Conservation (phyloP, 2,888 invertebrate species). For the Adelognathus sp. region DNA sequence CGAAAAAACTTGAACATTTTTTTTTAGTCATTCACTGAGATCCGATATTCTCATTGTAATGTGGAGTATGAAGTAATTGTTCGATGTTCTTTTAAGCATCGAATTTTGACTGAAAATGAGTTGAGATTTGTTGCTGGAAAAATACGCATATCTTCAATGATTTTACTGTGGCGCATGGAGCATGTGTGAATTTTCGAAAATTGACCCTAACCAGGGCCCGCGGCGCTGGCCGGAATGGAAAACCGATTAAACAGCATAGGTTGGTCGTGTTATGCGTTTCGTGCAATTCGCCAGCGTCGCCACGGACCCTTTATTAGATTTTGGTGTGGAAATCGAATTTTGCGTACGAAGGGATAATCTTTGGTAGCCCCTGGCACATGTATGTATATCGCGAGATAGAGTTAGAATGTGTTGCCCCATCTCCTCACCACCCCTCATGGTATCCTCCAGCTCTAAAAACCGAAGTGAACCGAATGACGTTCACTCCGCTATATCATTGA, state of each 20-base stretch:
- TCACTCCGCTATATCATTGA: not conserved
- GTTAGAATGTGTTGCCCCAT: slow-evolving; percentile 12
- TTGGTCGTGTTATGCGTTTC: slow-evolving; percentile 36
- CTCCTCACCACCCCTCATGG: not conserved
- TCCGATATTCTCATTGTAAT: not conserved
- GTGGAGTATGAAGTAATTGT: not conserved
- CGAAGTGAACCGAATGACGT: not conserved
- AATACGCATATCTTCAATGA: not conserved
- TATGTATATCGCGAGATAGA: slow-evolving; percentile 5
- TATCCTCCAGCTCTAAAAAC: not conserved
- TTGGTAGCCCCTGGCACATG: slow-evolving; percentile 70
- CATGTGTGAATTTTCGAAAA: slow-evolving; percentile 22
- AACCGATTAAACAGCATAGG: slow-evolving; percentile 73
- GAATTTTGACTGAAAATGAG: not conserved
- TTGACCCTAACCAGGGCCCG: not conserved
- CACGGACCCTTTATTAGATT: slow-evolving; percentile 75
- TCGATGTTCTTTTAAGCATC: not conserved
- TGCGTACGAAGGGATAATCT: slow-evolving; percentile 78
- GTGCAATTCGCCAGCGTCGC: not conserved
- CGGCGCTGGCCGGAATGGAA: slow-evolving; percentile 51
- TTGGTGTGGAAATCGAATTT: slow-evolving; percentile 79
- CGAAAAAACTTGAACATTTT: not conserved
- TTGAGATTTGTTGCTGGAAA: not conserved
- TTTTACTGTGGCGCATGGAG: not conserved
- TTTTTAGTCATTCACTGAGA: too few species aligned